Evolutionary conservation across 1,140 invertebrate species (phyloP), one percentile per base, ranked within the genome.

Genomic region (Eriocheir sinensis): DNA sequence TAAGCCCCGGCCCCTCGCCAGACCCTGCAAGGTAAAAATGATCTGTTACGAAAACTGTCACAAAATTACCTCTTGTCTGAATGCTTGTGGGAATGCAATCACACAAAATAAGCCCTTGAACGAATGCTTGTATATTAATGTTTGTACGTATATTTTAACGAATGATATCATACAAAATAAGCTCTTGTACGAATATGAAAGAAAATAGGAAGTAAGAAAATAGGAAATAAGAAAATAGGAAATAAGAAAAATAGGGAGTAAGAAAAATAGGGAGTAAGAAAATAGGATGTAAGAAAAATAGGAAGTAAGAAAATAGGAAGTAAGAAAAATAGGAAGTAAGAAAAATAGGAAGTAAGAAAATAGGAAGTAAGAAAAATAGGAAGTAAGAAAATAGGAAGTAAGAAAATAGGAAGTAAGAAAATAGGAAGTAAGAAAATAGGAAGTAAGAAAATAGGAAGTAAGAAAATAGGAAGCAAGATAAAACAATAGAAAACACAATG

Each of bases 151-250:
- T 15, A 72, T 72, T 15, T n/a, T 15, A 15, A 72, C 12, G 15
- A n/a, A 72, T 15, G 60, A 72, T 15, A 72, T n/a, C 15, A 72
- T 15, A 72, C 60, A 72, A 72, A 72, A n/a, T 72, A n/a, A n/a
- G n/a, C n/a, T n/a, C n/a, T n/a, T 72, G 60, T 72, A n/a, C n/a
- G 60, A 72, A 72, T 72, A n/a, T 15, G 60, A 72, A 72, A n/a
- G n/a, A 72, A 72, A 72, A 72, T 72, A n/a, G 15, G 60, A 72
- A 12, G 15, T 15, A 72, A n/a, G 60, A 72, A 72, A 72, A 72
- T 15, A 15, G 60, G 15, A n/a, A 15, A n/a, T 72, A n/a, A 72
- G 60, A 72, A n/a, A 72, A n/a, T 15, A n/a, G 60, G 60, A 72
- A n/a, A 72, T 15, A 72, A 72, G 60, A 72, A 72, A n/a, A n/a